phyloP scores from a whole-genome alignment of 2,797 vertebrate species.

The Rhinella marina region DNA sequence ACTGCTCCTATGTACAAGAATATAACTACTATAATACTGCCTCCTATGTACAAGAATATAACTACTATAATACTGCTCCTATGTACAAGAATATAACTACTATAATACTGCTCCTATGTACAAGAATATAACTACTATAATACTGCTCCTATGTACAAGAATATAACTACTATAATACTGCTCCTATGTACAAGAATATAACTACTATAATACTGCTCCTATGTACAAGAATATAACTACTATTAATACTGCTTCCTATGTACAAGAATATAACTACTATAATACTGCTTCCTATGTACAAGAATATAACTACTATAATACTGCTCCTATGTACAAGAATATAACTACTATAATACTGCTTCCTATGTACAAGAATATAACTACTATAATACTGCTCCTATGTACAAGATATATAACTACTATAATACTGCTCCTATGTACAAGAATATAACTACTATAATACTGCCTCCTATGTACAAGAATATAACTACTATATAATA shows the following conservation, averaged over 20 bases:
- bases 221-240: too few relatives aligned
- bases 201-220: too few relatives aligned
- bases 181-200: too few relatives aligned
- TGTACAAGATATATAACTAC: background rate
- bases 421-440: background rate
- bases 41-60: background rate
- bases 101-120: background rate
- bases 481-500: background rate
- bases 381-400: background rate
- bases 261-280: too few relatives aligned
- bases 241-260: too few relatives aligned
- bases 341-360: background rate
- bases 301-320: constrained; percentile 10
- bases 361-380: background rate
- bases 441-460: background rate
- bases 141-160: background rate
- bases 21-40: too few relatives aligned
- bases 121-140: constrained; percentile 7
- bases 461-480: background rate
- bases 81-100: constrained; percentile 9
- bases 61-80: background rate
- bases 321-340: background rate
- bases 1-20: too few relatives aligned
- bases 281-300: background rate
- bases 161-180: too few relatives aligned